phyloP scores from a whole-genome alignment of 2,113 vertebrate genomes.

The Kryptolebias marmoratus region DNA sequence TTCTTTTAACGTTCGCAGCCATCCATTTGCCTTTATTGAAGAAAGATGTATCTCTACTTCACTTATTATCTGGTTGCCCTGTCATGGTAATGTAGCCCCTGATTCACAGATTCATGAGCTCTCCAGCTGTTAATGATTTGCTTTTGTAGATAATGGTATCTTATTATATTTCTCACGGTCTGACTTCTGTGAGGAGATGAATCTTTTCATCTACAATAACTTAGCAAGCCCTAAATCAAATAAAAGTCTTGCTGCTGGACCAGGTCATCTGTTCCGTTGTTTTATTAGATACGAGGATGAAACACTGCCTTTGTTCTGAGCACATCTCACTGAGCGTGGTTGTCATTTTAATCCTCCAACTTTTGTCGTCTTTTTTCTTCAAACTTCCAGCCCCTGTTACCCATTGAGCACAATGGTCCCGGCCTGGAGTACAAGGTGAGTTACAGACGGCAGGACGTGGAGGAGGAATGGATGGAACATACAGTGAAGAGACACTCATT shows the following conservation, averaged over 20 bases:
- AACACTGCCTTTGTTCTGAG: slow-evolving; percentile 25
- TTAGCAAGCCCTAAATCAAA: slow-evolving; percentile 50
- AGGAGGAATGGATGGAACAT: slow-evolving; percentile 87
- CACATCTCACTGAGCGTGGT: slow-evolving; percentile 41
- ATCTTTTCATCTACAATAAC: slow-evolving; percentile 57
- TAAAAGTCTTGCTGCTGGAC: slow-evolving; percentile 31
- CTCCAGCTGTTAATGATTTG: slow-evolving; percentile 70
- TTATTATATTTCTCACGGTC: slow-evolving; percentile 56
- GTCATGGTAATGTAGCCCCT: slow-evolving; percentile 38
- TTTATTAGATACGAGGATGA: slow-evolving; percentile 53
- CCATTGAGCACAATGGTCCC: slow-evolving; percentile 89
- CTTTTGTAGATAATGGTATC: slow-evolving; percentile 70
- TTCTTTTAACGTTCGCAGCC: slow-evolving; percentile 48
- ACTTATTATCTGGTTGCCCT: slow-evolving; percentile 62
- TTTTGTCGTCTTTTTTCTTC: neutral
- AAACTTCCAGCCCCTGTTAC: slow-evolving; percentile 83
- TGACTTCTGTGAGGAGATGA: slow-evolving; percentile 43
- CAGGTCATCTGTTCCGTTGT: slow-evolving; percentile 60
- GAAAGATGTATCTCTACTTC: slow-evolving; percentile 67
- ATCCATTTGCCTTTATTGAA: slow-evolving; percentile 67
- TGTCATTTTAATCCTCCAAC: slow-evolving; percentile 48
- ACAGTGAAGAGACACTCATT: slow-evolving; percentile 88
- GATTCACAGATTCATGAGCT: slow-evolving; percentile 59
- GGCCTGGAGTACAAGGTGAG: slow-evolving; percentile 93
- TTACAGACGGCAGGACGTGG: slow-evolving; percentile 84